These are phyloP conservation scores for Mareca strepera DNA, from an alignment of 2,797 vertebrate species.

Conservation along the genomic window DNA sequence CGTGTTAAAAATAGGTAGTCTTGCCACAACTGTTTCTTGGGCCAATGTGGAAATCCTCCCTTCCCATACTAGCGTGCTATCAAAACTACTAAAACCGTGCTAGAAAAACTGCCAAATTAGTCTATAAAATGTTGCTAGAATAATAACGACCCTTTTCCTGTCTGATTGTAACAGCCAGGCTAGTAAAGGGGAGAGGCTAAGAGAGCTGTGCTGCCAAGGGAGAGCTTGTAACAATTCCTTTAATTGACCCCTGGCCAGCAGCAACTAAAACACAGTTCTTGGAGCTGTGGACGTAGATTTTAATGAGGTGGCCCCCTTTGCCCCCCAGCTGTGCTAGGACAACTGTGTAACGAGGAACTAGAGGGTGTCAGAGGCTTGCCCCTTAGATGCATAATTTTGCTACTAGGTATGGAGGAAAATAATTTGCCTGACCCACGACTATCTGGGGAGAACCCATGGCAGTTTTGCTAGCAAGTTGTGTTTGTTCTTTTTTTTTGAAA, in stretches of 20 bases:
- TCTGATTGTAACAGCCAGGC: neutral
- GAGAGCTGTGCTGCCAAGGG: neutral
- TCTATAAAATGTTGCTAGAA: neutral
- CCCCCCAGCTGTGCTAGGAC: neutral
- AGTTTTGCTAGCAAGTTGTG: neutral
- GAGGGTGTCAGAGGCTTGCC: neutral
- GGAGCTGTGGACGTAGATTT: neutral
- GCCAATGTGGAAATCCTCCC: slow-evolving; percentile 42
- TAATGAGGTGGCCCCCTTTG: neutral
- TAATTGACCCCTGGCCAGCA: neutral
- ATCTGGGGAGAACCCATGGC: neutral
- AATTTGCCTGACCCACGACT: neutral
- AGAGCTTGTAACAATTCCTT: neutral
- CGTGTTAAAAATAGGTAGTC: slow-evolving; percentile 67
- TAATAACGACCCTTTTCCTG: neutral
- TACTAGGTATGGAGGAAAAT: neutral
- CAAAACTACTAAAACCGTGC: slow-evolving; percentile 13
- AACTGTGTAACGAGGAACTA: neutral
- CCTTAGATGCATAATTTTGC: neutral
- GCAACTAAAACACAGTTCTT: neutral
- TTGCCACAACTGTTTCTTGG: slow-evolving; percentile 56
- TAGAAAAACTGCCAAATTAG: slow-evolving; percentile 7
- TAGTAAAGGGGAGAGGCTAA: neutral
- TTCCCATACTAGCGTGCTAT: neutral
- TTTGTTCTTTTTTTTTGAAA: neutral